phyloP scores from a whole-genome alignment of 2,797 vertebrate genomes.

The Crax fasciolata region DNA sequence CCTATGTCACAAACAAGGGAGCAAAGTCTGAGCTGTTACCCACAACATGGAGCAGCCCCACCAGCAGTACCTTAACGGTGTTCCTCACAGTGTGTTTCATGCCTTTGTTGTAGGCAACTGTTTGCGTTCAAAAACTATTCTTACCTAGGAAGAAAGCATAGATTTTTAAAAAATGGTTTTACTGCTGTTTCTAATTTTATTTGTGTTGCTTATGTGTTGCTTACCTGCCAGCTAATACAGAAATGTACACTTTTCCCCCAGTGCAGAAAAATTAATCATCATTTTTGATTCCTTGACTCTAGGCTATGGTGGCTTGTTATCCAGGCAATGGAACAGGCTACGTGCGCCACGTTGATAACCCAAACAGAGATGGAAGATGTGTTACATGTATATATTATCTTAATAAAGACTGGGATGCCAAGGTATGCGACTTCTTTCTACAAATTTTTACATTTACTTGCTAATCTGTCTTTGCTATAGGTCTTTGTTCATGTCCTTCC shows the following conservation, averaged over 20 bases:
- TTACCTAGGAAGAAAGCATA: neutral
- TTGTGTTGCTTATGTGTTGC: neutral
- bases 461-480: neutral
- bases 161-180: neutral
- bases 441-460: neutral
- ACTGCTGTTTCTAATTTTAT: neutral
- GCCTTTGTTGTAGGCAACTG: neutral
- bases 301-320: constrained; percentile 98
- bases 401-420: constrained; percentile 96
- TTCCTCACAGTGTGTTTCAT: neutral
- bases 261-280: neutral
- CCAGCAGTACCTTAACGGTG: neutral
- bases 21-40: constrained; percentile 1
- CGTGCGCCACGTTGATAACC: constrained; percentile 96
- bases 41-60: neutral
- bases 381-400: constrained; percentile 99
- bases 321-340: constrained; percentile 96
- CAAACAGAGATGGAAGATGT: constrained; percentile 95
- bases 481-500: neutral
- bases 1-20: neutral
- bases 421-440: constrained; percentile 83
- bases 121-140: neutral
- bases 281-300: constrained; percentile 54
- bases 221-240: neutral
- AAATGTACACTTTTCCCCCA: neutral